phyloP scores from a whole-genome alignment of 2,113 vertebrate genomes.

The Crotalus tigris region DNA sequence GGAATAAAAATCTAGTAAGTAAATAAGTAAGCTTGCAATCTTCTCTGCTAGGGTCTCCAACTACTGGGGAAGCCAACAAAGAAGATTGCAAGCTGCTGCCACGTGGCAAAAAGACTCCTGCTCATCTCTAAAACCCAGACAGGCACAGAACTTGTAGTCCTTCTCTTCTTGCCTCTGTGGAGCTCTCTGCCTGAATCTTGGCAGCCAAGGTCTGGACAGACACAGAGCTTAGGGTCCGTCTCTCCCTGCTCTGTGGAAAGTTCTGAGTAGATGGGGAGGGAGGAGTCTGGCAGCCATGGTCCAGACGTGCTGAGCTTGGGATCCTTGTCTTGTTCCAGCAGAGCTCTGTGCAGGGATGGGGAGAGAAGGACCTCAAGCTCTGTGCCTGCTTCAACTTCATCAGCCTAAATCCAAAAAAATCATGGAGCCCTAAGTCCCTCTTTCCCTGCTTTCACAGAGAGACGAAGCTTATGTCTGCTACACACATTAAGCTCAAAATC shows the following conservation, averaged over 20 bases:
- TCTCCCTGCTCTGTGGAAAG: too few species aligned
- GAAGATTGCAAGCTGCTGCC: background rate
- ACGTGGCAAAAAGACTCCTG: too few species aligned
- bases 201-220: too few species aligned
- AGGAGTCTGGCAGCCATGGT: background rate
- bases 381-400: background rate
- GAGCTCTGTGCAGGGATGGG: background rate
- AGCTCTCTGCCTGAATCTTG: too few species aligned
- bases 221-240: too few species aligned
- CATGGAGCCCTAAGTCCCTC: background rate
- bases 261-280: background rate
- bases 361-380: background rate
- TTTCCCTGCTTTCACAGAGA: background rate
- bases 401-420: background rate
- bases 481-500: too few species aligned
- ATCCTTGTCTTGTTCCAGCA: background rate
- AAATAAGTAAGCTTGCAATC: background rate
- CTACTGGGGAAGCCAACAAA: background rate
- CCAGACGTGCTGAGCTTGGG: background rate
- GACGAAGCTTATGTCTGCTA: background rate
- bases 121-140: background rate
- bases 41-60: background rate
- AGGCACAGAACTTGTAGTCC: background rate
- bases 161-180: background rate
- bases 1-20: background rate